Conservation (phyloP, 1,140 invertebrate genomes). For the Medauroidea extradentata region DNA sequence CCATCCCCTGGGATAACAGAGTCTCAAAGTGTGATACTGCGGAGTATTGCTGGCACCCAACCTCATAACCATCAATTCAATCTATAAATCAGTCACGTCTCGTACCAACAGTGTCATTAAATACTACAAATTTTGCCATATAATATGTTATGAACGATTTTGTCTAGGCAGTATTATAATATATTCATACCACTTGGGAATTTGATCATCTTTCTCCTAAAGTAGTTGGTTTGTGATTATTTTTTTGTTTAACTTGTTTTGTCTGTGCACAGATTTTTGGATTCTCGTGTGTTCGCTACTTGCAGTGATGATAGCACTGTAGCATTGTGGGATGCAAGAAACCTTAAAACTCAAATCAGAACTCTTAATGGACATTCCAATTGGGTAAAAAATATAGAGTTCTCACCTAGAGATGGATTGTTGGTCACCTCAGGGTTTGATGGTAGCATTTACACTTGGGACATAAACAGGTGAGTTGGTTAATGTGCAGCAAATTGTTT, state of each 20-base stretch:
- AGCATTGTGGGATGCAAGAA: constrained; percentile 86
- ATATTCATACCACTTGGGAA: background rate
- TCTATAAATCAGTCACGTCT: too few relatives aligned
- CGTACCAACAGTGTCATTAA: too few relatives aligned
- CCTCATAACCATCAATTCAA: too few relatives aligned
- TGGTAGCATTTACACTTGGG: constrained; percentile 91
- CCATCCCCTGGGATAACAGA: too few relatives aligned
- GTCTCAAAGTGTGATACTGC: too few relatives aligned
- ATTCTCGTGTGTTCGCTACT: constrained; percentile 83
- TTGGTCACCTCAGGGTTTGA: constrained; percentile 90
- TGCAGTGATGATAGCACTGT: constrained; percentile 92
- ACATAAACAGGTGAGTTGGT: constrained; percentile 83
- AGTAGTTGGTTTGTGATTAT: too few relatives aligned
- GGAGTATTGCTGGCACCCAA: too few relatives aligned
- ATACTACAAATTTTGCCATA: too few relatives aligned
- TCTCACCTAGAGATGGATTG: constrained; percentile 77
- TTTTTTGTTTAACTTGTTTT: background rate
- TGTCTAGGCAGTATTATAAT: background rate
- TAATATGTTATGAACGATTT: too few relatives aligned
- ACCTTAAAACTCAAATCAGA: constrained; percentile 69
- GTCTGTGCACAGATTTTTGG: constrained; percentile 67
- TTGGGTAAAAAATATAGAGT: constrained; percentile 97
- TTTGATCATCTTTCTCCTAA: background rate
- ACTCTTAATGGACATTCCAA: constrained; percentile 83
- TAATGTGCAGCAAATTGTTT: too few relatives aligned